Percentiles rank a stretch among this genome's conserved stretches.
phyloP scores from a whole-genome alignment of 2,113 vertebrate genomes.

The Fregata magnificens region DNA sequence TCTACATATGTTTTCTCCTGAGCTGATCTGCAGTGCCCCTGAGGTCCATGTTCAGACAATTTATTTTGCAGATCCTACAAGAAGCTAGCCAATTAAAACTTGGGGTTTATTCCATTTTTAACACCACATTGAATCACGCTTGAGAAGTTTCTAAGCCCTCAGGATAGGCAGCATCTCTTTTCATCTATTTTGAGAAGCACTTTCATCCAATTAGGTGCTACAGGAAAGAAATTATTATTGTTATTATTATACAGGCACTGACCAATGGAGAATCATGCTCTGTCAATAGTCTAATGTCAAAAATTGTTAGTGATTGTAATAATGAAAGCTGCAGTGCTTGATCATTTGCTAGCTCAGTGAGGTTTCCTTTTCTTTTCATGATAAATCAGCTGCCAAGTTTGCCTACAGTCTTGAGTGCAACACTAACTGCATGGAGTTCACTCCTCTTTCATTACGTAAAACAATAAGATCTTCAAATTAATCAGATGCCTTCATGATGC shows the following conservation, averaged over 20 bases:
- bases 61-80: not conserved
- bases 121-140: not conserved
- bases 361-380: not conserved
- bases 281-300: not conserved
- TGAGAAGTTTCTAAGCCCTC: not conserved
- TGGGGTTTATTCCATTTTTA: not conserved
- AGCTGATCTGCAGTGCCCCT: not conserved
- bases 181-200: not conserved
- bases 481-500: not conserved
- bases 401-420: not conserved
- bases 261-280: not conserved
- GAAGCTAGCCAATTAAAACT: not conserved
- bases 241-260: not conserved
- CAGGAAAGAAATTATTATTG: not conserved
- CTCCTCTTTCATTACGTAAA: not conserved
- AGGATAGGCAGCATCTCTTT: not conserved
- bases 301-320: not conserved
- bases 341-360: not conserved
- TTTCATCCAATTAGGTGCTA: not conserved
- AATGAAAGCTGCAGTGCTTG: not conserved
- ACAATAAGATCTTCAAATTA: not conserved
- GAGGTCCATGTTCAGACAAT: not conserved
- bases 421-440: not conserved
- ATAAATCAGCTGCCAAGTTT: not conserved
- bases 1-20: not conserved